phyloP scores from a whole-genome alignment of 2,113 vertebrate species.

The Hemiprocne comata region DNA sequence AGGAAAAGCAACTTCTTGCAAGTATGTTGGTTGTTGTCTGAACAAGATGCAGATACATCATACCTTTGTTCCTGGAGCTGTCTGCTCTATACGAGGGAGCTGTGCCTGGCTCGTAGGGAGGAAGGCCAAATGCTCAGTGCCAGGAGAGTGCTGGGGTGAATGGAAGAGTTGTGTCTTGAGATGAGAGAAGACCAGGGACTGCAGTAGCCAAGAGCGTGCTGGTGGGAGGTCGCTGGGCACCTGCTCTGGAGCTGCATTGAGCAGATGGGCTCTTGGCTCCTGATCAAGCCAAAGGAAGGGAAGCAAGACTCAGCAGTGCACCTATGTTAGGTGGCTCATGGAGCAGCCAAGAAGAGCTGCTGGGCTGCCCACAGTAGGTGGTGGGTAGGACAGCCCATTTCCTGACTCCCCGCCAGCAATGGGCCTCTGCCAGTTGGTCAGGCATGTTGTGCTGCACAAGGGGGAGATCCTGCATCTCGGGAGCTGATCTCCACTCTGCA shows the following conservation, averaged over 20 bases:
- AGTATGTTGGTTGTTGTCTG: slow-evolving; percentile 69
- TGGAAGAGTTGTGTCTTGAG: neutral
- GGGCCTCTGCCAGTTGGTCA: neutral
- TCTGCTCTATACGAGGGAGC: accelerated
- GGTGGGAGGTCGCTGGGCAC: neutral
- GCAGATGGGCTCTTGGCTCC: neutral
- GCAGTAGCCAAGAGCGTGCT: neutral
- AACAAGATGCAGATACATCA: neutral
- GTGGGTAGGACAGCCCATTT: neutral
- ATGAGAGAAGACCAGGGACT: neutral
- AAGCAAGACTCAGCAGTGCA: neutral
- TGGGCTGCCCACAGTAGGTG: neutral
- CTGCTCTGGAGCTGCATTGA: neutral
- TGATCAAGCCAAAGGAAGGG: neutral
- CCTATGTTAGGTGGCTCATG: neutral
- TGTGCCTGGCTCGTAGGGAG: neutral
- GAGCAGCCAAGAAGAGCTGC: neutral
- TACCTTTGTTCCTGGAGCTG: neutral
- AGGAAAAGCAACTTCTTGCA: slow-evolving; percentile 98
- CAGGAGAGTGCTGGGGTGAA: neutral
- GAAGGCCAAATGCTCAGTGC: neutral
- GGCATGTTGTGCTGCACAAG: neutral
- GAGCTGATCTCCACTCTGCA: neutral
- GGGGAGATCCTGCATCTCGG: accelerated
- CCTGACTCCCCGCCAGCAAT: neutral